A percentile compares a stretch with the other conserved stretches of the same genome.
Conservation (phyloP, 2,888 invertebrate genomes). For the Acrobasis suavella region DNA sequence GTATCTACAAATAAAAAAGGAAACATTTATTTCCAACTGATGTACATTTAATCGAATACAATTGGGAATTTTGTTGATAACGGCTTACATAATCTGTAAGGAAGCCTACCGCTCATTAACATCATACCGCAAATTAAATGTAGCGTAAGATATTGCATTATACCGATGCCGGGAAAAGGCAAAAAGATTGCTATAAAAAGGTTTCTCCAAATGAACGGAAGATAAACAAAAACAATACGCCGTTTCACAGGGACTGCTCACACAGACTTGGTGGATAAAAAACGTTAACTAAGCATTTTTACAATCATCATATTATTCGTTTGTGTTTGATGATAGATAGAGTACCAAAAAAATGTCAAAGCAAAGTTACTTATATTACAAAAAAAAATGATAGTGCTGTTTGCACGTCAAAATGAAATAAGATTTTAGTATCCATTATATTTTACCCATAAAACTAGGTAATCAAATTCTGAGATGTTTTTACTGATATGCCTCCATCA, state of each 20-base stretch:
- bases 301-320: no score
- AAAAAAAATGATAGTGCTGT: no score
- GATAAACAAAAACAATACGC: slow-evolving; percentile 29
- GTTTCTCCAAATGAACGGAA: slow-evolving; percentile 27
- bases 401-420: no score
- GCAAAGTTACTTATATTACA: no score
- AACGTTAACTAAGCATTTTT: no score
- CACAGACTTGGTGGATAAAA: background rate
- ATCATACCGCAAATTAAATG: slow-evolving; percentile 8
- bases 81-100: background rate
- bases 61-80: background rate
- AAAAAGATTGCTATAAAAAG: slow-evolving; percentile 20
- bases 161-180: slow-evolving; percentile 6
- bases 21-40: background rate
- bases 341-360: no score
- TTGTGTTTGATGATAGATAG: no score
- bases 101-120: slow-evolving; percentile 5
- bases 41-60: background rate
- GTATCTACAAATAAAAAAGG: no score
- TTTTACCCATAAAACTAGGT: no score
- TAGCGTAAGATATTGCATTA: slow-evolving; percentile 20
- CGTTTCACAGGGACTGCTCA: slow-evolving; percentile 11
- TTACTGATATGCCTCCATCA: no score
- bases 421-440: no score
- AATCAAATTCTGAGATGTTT: no score